Evolutionary conservation across 2,888 invertebrate species (phyloP), one percentile per base, ranked within the genome.

Genomic region (Aporophyla lueneburgensis): DNA sequence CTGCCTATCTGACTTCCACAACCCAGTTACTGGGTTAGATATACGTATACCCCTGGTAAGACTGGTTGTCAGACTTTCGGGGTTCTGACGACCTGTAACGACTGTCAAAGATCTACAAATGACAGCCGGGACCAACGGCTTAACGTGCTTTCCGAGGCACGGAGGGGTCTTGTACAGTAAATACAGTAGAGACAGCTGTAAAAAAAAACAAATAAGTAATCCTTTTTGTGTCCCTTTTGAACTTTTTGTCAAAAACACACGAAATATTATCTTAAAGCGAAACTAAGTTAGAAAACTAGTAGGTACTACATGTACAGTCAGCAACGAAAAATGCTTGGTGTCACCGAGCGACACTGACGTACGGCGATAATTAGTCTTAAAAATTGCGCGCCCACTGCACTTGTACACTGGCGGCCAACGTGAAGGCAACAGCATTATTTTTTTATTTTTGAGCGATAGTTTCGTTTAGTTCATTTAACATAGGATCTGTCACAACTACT

Each of bases 311-410:
- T 21, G 79, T 82, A 83, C 85, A 85, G 88, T 88, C 87, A 68
- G 80, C 74, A 56, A 81, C 87, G 89, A 93, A 90, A 91, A 93
- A 94, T 94, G 91, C 83, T 85, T 74, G 87, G 86, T 90, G 92
- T 93, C 93, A 77, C 88, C 86, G 78, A 66, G 77, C 79, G 94
- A 94, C 95, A 93, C 88, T 93, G 95, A 95, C 89, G 89, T 82
- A 95, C 92, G 85, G 91, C 79, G 91, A 93, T 94, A 94, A 95
- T 95, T 95, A 95, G 91, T 93, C 91, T 93, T 94, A 94, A 95
- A 95, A 95, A 95, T 95, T 93, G 94, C 93, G 80, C 88, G 89
- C 89, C 89, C 87, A 89, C 86, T 90, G 90, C 89, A 85, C 87
- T 68, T 88, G 71, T 87, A 88, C 91, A 94, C 83, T 91, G 72